Conservation (phyloP, 2,888 invertebrate genomes). For the Argynnis bischoffii region DNA sequence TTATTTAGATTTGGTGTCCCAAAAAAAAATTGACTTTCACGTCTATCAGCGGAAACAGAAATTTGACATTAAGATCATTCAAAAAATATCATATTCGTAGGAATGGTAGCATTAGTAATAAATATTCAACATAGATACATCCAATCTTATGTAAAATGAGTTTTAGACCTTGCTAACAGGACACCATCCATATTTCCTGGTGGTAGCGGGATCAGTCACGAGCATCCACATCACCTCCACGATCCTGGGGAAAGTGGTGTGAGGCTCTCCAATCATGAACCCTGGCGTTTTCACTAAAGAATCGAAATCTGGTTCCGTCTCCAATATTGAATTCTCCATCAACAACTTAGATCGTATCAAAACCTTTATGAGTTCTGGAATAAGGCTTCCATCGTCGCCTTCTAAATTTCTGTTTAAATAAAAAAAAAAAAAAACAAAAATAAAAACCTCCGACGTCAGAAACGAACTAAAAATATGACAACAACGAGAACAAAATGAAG, state of each 20-base stretch:
- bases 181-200: conserved; percentile 65
- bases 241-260: conserved; percentile 65
- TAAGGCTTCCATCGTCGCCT: conserved; percentile 62
- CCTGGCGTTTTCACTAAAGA: conserved; percentile 63
- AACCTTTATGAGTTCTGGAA: conserved; percentile 57
- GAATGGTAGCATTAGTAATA: no score
- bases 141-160: not conserved
- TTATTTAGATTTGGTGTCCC: no score
- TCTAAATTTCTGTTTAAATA: conserved; percentile 57
- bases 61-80: no score
- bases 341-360: conserved; percentile 59
- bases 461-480: no score
- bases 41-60: no score
- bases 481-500: no score
- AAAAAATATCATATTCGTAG: no score
- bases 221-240: conserved; percentile 65
- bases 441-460: no score
- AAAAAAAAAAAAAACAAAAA: not conserved
- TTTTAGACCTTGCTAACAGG: conserved; percentile 55
- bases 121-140: not conserved
- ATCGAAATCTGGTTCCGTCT: conserved; percentile 65
- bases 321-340: conserved; percentile 62
- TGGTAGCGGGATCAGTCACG: conserved; percentile 59
- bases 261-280: conserved; percentile 68
- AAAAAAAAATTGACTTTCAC: no score